Percentiles rank a stretch among this genome's conserved stretches.
phyloP scores from a whole-genome alignment of 2,888 invertebrate genomes.

The Eupithecia vulgata region DNA sequence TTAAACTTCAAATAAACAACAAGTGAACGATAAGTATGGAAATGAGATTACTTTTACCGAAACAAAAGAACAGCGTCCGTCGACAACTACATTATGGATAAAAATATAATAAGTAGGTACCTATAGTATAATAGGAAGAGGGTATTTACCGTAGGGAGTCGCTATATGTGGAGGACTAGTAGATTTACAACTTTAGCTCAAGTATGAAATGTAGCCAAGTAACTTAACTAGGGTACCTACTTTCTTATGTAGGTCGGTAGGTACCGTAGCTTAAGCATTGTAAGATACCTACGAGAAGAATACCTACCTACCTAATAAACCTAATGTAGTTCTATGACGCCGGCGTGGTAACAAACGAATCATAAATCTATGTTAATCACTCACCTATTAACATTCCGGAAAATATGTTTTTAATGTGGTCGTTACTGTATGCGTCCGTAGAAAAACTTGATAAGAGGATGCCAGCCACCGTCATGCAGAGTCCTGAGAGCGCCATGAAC shows the following conservation, averaged over 20 bases:
- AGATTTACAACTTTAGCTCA: too few species aligned
- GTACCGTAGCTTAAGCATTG: not conserved
- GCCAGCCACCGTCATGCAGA: slow-evolving; percentile 84
- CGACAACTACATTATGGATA: too few species aligned
- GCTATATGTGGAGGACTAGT: too few species aligned
- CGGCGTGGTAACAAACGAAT: slow-evolving; percentile 31
- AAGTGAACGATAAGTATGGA: not conserved
- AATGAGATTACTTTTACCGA: not conserved
- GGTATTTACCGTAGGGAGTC: too few species aligned
- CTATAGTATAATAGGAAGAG: too few species aligned
- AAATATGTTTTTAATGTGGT: slow-evolving; percentile 77
- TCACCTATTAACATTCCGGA: slow-evolving; percentile 82
- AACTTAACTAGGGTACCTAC: too few species aligned
- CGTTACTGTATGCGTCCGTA: slow-evolving; percentile 73
- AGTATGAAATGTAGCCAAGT: too few species aligned
- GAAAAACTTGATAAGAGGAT: slow-evolving; percentile 80
- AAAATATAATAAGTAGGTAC: too few species aligned
- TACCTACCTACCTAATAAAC: not conserved
- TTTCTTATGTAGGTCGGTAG: not conserved
- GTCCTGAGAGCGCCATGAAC: slow-evolving; percentile 82
- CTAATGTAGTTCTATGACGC: not conserved
- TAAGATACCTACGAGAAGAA: not conserved
- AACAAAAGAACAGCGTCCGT: not conserved
- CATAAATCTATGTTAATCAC: slow-evolving; percentile 38
- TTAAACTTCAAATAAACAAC: not conserved